Percentiles rank a stretch among this genome's conserved stretches.
phyloP scores from a whole-genome alignment of 1,140 invertebrate species.

The Capitella teleta region DNA sequence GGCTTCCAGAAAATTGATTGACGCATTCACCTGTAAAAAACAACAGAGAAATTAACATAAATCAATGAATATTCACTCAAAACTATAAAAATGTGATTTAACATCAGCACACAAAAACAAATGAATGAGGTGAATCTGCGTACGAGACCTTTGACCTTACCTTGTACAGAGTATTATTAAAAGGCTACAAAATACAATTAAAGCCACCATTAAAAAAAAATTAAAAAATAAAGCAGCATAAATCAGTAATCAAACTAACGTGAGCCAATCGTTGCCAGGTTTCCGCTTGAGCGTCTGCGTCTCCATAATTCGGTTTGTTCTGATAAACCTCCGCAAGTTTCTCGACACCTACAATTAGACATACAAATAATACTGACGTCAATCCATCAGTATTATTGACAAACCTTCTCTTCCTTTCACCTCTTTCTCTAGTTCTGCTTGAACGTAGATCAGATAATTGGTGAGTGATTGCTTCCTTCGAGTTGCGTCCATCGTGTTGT shows the following conservation, averaged over 20 bases:
- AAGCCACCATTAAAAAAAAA: no score
- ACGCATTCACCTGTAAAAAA: slow-evolving; percentile 67
- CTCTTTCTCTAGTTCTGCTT: slow-evolving; percentile 33
- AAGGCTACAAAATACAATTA: no score
- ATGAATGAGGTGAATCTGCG: background rate
- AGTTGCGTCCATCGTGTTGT: slow-evolving; percentile 82
- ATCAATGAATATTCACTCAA: no score
- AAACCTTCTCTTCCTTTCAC: slow-evolving; percentile 37
- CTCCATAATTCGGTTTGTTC: slow-evolving; percentile 75
- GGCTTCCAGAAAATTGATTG: slow-evolving; percentile 83
- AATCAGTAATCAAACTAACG: slow-evolving; percentile 55
- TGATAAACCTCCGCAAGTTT: slow-evolving; percentile 82
- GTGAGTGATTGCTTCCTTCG: slow-evolving; percentile 56
- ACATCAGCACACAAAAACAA: background rate
- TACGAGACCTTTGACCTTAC: background rate
- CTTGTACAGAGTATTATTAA: no score
- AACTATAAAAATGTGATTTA: no score
- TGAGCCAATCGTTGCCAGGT: slow-evolving; percentile 82
- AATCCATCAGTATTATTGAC: no score
- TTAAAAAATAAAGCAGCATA: no score
- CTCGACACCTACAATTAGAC: slow-evolving; percentile 51
- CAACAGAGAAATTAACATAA: slow-evolving; percentile 13
- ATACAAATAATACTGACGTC: no score
- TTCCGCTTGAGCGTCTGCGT: slow-evolving; percentile 81
- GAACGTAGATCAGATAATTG: slow-evolving; percentile 28